A percentile compares a stretch with the other conserved stretches of the same genome.
These are phyloP conservation scores for Anthonomus grandis DNA, from an alignment of 1,140 invertebrate species.

Conservation along the genomic window DNA sequence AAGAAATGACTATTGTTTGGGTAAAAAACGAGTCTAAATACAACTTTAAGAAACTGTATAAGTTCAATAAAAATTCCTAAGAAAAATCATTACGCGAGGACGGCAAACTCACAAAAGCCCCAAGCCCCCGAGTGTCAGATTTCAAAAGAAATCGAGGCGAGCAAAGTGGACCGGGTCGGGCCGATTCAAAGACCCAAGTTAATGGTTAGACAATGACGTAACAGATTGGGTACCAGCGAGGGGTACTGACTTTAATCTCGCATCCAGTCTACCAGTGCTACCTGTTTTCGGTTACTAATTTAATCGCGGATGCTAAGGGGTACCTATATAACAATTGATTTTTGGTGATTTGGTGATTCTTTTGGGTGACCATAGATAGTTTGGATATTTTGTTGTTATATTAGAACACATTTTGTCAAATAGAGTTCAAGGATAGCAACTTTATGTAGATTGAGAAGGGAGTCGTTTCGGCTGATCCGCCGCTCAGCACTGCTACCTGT, in stretches of 20 bases:
- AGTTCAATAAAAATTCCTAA: no score
- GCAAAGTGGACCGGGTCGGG: conserved; percentile 11
- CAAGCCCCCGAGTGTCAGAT: conserved; percentile 18
- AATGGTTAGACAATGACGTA: conserved; percentile 25
- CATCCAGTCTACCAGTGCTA: conserved; percentile 7
- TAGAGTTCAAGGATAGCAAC: no score
- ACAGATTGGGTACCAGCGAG: conserved; percentile 26
- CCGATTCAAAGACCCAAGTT: conserved; percentile 16
- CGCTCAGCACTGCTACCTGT: no score
- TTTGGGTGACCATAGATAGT: no score
- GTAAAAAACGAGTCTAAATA: no score
- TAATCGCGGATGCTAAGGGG: not conserved
- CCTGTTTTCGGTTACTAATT: conserved; percentile 25
- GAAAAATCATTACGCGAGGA: no score
- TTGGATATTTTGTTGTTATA: no score
- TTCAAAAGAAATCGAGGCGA: conserved; percentile 13
- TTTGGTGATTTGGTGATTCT: conserved; percentile 10
- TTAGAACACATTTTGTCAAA: no score
- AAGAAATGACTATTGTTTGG: no score
- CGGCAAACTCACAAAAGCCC: conserved; percentile 13
- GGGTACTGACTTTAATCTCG: conserved; percentile 24
- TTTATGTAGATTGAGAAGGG: no score
- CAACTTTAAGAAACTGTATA: no score
- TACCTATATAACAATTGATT: conserved; percentile 19
- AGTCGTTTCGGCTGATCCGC: no score